Conservation (phyloP, 2,113 vertebrate genomes). For the human region DNA sequence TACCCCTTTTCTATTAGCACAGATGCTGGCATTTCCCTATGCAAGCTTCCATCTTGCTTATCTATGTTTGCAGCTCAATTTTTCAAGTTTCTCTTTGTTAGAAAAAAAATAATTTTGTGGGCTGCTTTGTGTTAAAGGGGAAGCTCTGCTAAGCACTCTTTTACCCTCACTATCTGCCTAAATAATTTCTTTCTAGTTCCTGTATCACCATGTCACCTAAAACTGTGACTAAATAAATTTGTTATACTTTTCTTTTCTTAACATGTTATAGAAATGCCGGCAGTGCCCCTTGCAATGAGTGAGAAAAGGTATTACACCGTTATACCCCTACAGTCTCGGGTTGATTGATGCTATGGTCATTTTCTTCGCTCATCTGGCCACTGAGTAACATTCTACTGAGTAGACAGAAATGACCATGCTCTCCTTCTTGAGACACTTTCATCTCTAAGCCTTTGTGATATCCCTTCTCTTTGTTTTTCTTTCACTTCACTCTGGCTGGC, state of each 20-base stretch:
- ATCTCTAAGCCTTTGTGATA: neutral
- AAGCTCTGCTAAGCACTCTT: too few species aligned
- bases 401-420: neutral
- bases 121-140: too few species aligned
- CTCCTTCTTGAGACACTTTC: neutral
- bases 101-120: too few species aligned
- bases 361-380: neutral
- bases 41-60: too few species aligned
- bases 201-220: neutral
- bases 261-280: neutral
- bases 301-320: neutral
- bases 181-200: too few species aligned
- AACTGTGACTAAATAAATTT: neutral
- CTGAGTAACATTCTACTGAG: neutral
- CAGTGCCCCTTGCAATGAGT: neutral
- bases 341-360: neutral
- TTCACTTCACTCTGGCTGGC: neutral
- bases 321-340: neutral
- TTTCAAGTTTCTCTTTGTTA: too few species aligned
- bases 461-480: neutral
- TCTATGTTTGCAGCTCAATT: too few species aligned
- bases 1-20: too few species aligned
- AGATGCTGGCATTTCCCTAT: too few species aligned
- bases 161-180: too few species aligned
- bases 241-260: neutral